These are phyloP conservation scores for Tenrec ecaudatus DNA, from an alignment of 2,113 vertebrate species.

Conservation along the genomic window DNA sequence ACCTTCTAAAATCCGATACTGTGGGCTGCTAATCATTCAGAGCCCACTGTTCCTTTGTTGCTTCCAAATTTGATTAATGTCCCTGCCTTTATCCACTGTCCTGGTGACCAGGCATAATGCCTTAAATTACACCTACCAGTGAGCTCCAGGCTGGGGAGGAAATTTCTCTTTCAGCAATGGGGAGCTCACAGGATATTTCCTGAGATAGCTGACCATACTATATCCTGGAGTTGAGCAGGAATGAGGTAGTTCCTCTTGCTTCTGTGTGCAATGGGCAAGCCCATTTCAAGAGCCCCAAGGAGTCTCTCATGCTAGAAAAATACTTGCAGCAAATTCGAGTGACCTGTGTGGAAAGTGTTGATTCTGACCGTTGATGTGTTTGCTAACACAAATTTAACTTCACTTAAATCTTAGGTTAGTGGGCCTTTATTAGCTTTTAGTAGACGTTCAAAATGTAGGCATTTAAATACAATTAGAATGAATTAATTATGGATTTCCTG, in stretches of 20 bases:
- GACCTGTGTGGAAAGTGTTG: too few relatives aligned
- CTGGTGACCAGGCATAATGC: not conserved
- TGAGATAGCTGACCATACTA: not conserved
- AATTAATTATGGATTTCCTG: not conserved
- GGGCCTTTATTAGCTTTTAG: not conserved
- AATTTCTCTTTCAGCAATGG: conserved; percentile 42
- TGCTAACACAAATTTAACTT: conserved; percentile 37
- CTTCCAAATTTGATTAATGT: conserved; percentile 49
- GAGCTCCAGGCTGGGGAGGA: conserved; percentile 25
- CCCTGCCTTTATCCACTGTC: conserved; percentile 12
- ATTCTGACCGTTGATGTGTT: not conserved
- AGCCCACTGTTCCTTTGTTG: not conserved
- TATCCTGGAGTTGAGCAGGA: not conserved
- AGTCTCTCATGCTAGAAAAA: not conserved
- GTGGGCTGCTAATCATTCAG: not conserved
- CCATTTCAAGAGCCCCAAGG: not conserved
- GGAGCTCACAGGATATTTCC: not conserved
- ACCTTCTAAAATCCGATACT: conserved; percentile 7
- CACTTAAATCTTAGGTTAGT: conserved; percentile 29
- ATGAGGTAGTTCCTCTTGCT: not conserved
- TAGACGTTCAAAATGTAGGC: not conserved
- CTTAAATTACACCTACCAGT: conserved; percentile 39
- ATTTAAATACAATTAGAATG: conserved; percentile 18
- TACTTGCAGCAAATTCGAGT: not conserved
- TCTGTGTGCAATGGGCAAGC: not conserved